Percentiles rank a stretch among this genome's conserved stretches.
These are phyloP conservation scores for Progne subis DNA, from an alignment of 2,113 vertebrate species.

Conservation along the genomic window DNA sequence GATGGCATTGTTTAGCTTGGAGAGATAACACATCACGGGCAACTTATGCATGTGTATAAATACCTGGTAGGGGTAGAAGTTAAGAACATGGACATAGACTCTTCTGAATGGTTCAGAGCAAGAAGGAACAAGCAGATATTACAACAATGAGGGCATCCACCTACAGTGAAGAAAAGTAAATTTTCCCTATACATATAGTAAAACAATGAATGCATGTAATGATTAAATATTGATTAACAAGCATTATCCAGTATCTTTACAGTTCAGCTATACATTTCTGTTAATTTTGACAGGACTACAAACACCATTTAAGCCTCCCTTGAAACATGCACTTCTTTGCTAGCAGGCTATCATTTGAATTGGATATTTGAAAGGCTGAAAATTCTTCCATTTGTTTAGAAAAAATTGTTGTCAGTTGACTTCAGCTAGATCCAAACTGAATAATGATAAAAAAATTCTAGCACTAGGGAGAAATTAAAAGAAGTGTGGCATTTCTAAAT, in stretches of 20 bases:
- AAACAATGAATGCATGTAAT: neutral
- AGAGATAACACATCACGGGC: accelerated
- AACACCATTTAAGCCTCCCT: neutral
- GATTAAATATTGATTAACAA: neutral
- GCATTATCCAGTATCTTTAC: neutral
- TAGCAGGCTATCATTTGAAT: neutral
- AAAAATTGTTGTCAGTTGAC: neutral
- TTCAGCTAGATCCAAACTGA: neutral
- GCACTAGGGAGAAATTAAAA: neutral
- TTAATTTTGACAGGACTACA: neutral
- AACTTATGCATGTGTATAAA: neutral
- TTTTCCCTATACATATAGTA: neutral
- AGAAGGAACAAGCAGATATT: neutral
- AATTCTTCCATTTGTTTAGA: neutral
- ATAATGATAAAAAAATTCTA: neutral
- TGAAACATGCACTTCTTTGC: neutral
- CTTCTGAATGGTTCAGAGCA: neutral
- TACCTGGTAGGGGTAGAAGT: neutral
- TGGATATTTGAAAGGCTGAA: neutral
- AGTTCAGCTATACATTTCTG: neutral
- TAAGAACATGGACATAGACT: neutral
- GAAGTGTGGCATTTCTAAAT: neutral
- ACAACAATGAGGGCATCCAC: neutral
- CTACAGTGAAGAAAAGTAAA: neutral
- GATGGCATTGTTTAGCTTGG: neutral